A percentile compares a stretch with the other conserved stretches of the same genome.
Conservation (phyloP, 2,797 vertebrate species). For the Pangasius mekongensis region DNA sequence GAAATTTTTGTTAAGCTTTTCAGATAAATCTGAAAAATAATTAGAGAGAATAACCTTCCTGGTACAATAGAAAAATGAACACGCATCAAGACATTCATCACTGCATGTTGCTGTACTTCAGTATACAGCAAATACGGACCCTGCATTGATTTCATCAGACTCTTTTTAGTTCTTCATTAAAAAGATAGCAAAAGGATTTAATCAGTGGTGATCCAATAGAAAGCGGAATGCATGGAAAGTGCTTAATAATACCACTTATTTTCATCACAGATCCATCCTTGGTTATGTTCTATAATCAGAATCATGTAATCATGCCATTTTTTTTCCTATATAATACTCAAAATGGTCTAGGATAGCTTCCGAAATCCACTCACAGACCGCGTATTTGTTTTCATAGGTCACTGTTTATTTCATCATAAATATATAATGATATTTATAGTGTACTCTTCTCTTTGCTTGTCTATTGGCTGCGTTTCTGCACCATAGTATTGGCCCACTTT, state of each 20-base stretch:
- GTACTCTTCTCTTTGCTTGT: not conserved
- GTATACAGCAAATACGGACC: not conserved
- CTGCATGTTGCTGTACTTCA: not conserved
- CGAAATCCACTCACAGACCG: not conserved
- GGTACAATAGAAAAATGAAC: not conserved
- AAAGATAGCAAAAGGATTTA: conserved; percentile 19
- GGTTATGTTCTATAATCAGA: not conserved
- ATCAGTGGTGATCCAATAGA: conserved; percentile 44
- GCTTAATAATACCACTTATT: conserved; percentile 12
- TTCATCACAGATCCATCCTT: conserved; percentile 21
- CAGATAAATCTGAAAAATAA: no score
- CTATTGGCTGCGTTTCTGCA: conserved; percentile 60
- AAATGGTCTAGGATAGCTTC: conserved; percentile 63
- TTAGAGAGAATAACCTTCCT: not conserved
- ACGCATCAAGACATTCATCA: not conserved
- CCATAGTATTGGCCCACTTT: conserved; percentile 64
- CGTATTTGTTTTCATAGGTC: conserved; percentile 4
- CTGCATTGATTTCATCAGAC: not conserved
- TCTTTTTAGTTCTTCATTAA: conserved; percentile 23
- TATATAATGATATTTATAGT: conserved; percentile 33
- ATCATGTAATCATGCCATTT: not conserved
- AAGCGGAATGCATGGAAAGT: conserved; percentile 55
- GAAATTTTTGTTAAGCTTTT: not conserved
- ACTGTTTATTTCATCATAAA: conserved; percentile 16
- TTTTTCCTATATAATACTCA: conserved; percentile 35